Percentiles rank a stretch among this genome's conserved stretches.
Conservation (phyloP, 2,888 invertebrate genomes). For the Osedax fenrisi region DNA sequence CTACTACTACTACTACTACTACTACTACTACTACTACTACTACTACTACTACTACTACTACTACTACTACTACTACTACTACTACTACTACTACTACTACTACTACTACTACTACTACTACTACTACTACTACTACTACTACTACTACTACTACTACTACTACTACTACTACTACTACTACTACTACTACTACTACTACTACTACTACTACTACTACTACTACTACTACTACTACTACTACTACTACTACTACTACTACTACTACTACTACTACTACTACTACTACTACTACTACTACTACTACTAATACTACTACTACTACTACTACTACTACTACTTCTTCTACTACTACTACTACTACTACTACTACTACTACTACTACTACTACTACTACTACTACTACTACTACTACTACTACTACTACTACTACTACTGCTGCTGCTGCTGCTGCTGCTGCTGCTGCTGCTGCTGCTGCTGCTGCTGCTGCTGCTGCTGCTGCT, state of each 20-base stretch:
- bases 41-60: not conserved
- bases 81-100: not conserved
- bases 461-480: conserved; percentile 6
- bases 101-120: not conserved
- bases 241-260: too few species aligned
- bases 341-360: conserved; percentile 19
- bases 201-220: too few species aligned
- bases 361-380: conserved; percentile 8
- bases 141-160: too few species aligned
- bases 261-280: too few species aligned
- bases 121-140: not conserved
- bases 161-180: too few species aligned
- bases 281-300: too few species aligned
- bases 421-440: conserved; percentile 30
- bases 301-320: too few species aligned
- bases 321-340: conserved; percentile 11
- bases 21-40: not conserved
- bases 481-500: conserved; percentile 25
- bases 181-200: too few species aligned
- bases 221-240: too few species aligned
- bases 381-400: conserved; percentile 29
- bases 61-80: not conserved
- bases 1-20: conserved; percentile 7
- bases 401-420: conserved; percentile 28
- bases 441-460: conserved; percentile 25